Evolutionary conservation across 1,140 invertebrate species (phyloP), one percentile per base, ranked within the genome.

Genomic region (Bombus huntii): DNA sequence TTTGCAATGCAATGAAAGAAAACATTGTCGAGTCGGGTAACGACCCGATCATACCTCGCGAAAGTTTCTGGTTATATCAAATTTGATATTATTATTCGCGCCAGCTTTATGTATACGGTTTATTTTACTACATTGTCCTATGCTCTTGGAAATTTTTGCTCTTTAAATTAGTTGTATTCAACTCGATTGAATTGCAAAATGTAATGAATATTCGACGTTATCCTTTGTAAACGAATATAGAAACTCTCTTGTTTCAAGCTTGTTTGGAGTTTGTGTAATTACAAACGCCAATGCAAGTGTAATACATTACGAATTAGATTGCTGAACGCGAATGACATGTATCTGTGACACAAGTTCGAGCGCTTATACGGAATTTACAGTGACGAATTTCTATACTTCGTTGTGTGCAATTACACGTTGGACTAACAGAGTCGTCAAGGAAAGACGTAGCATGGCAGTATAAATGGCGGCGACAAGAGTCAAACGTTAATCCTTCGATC

Each of bases 1-100:
- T 90, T 87, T 90, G 85, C 85, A 89, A 78, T 89, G 81, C 47
- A 22, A 1, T 8, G 47, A 53, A 53, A 22, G 47, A 22, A 53
- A 53, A 53, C 18, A 53, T 53, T 53, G 5, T 6, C 47, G 47
- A 53, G 18, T 22, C 47, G 47, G 18, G 18, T 53, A 53, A 53
- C 47, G 18, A 53, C 18, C 18, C 47, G 47, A 53, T 53, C 1
- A 53, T 53, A 53, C 47, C 47, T 22, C 18, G 47, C 18, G 18
- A 53, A 53, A 53, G 47, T 53, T 22, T 22, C 47, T 22, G 5
- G 47, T 53, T 53, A 53, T 53, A 8, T 53, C 47, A 53, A 53
- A 53, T 53, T 53, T 53, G 5, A 53, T 53, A 22, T 53, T 53
- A 53, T 53, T 53, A 8, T 53, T 22, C 47, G 18, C 18, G 2